Evolutionary conservation across 2,113 vertebrate genomes (phyloP), one percentile per base, ranked within the genome.

Genomic region (Cyanoliseus patagonus): DNA sequence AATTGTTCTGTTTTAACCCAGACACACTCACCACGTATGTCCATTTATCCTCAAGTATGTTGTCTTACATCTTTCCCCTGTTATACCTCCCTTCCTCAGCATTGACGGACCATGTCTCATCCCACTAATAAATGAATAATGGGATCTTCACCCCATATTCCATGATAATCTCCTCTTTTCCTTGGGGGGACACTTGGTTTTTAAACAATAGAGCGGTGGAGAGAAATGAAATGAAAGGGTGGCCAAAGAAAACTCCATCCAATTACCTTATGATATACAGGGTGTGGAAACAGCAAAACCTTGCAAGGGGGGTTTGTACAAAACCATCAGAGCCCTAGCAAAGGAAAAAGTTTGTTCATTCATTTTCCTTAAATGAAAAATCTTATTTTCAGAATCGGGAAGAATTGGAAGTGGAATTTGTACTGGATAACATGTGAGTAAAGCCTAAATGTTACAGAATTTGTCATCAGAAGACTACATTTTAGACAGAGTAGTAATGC

Each of bases 351-450:
- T 8, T 66, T 64, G 31, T 64, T 62, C 1, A 2, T 90, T 77
- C 10, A 7, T 79, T 86, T 59, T 52, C 12, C 55, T 83, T 78
- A 66, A 90, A 74, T 78, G 31, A 27, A 44, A 90, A 76, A 17
- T 86, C 25, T 91, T 70, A 22, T 88, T 95, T 96, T 92, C 87
- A 97, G 97, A 94, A 53, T 39, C 61, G 35, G 24, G 96, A 97
- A 76, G 74, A 96, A 52, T 78, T 98, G 41, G 95, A 97, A 86
- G 96, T 98, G 81, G 97, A 97, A 83, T 97, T 98, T 83, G 88
- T 94, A 42, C 90, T 97, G 84, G 94, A 97, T 62, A 62, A 59
- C 37, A 85, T 97, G 97, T 97, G 72, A 97, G 97, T 97, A 93
- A 94, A 83, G 31, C 7, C 19, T 53, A 44, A 89, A 42, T 25